phyloP scores from a whole-genome alignment of 2,797 vertebrate species.

The Paramormyrops hopkinsi region DNA sequence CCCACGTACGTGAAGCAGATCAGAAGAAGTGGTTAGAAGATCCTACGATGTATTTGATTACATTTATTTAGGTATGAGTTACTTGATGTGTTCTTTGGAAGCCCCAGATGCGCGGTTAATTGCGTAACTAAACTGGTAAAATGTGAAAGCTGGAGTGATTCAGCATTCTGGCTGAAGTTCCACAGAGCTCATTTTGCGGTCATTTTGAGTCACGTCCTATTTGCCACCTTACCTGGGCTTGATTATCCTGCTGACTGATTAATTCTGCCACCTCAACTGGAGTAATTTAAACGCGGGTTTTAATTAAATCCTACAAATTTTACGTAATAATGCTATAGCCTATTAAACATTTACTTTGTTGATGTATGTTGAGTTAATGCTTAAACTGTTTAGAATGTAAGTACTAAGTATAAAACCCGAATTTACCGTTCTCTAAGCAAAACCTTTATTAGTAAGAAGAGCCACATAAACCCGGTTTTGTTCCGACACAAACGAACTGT shows the following conservation, averaged over 20 bases:
- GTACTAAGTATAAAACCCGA: not conserved
- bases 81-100: not conserved
- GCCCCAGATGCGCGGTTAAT: not conserved
- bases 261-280: not conserved
- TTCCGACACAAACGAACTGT: not conserved
- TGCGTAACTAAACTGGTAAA: not conserved
- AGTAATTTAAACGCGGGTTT: not conserved
- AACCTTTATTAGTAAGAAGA: not conserved
- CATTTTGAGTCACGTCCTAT: not conserved
- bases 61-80: not conserved
- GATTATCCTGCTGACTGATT: not conserved
- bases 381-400: not conserved
- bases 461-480: not conserved
- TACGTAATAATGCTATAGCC: not conserved
- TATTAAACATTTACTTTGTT: not conserved
- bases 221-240: not conserved
- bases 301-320: not conserved
- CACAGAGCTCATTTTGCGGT: not conserved
- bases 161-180: not conserved
- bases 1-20: not conserved
- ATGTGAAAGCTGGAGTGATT: not conserved
- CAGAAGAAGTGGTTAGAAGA: not conserved
- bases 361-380: not conserved
- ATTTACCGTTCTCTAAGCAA: not conserved
- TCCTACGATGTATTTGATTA: not conserved